phyloP scores from a whole-genome alignment of 1,140 invertebrate genomes.

The Drosophila sproati region DNA sequence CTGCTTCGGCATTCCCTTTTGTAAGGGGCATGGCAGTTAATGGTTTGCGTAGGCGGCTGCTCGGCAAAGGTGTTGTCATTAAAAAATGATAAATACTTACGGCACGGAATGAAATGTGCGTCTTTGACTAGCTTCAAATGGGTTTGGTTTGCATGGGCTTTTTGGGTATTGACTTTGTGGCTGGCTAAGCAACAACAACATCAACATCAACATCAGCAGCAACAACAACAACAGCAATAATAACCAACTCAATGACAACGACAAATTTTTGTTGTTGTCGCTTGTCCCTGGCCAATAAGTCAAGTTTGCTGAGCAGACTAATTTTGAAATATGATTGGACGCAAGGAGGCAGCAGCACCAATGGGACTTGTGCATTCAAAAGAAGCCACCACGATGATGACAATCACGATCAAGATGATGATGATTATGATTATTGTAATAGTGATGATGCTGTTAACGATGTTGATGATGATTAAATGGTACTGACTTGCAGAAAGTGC shows the following conservation, averaged over 20 bases:
- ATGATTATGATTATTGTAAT: slow-evolving; percentile 11
- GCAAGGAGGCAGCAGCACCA: not conserved
- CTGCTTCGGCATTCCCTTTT: slow-evolving; percentile 30
- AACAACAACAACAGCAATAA: not conserved
- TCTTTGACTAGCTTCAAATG: slow-evolving; percentile 15
- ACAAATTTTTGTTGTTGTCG: slow-evolving; percentile 29
- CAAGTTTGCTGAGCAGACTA: slow-evolving; percentile 58
- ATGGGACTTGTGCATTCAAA: slow-evolving; percentile 15
- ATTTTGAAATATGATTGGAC: slow-evolving; percentile 57
- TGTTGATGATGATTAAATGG: slow-evolving; percentile 43
- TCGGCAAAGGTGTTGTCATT: slow-evolving; percentile 60
- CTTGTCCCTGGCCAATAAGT: slow-evolving; percentile 55
- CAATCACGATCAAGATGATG: slow-evolving; percentile 14
- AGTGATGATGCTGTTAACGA: slow-evolving; percentile 1
- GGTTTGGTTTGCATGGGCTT: not conserved
- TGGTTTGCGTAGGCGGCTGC: not conserved
- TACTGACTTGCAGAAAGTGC: slow-evolving; percentile 45
- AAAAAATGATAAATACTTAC: slow-evolving; percentile 69
- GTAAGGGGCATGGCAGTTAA: not conserved
- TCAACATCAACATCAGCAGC: not conserved
- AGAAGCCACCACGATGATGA: not conserved
- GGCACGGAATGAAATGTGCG: slow-evolving; percentile 54
- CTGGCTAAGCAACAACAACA: slow-evolving; percentile 18
- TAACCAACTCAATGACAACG: slow-evolving; percentile 28
- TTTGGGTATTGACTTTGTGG: not conserved